phyloP scores from a whole-genome alignment of 2,888 invertebrate genomes.

The Cheilosia impressa region DNA sequence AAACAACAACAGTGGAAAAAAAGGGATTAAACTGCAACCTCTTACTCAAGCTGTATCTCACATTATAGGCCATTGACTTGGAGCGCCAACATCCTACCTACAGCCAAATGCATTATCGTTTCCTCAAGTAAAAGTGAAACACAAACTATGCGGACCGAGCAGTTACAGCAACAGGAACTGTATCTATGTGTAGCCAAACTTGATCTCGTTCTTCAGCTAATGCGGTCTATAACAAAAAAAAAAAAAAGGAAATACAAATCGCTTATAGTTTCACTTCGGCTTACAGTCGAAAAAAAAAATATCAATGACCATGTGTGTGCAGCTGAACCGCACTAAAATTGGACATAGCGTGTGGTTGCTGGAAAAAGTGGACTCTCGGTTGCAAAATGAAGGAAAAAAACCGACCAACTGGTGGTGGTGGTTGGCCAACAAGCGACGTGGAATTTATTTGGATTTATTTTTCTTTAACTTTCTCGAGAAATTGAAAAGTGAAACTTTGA shows the following conservation, averaged over 20 bases:
- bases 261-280: conserved; percentile 59
- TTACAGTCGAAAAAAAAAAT: conserved; percentile 11
- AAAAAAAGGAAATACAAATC: background rate
- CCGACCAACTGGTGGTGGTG: background rate
- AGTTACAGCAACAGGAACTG: conserved; percentile 46
- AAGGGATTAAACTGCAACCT: conserved; percentile 13
- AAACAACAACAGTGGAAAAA: background rate
- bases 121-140: conserved; percentile 63
- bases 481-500: conserved; percentile 64
- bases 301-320: conserved; percentile 63
- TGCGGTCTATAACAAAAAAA: conserved; percentile 42
- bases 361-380: conserved; percentile 34
- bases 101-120: conserved; percentile 1
- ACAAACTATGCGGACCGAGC: conserved; percentile 21
- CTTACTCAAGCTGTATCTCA: conserved; percentile 40
- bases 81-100: conserved; percentile 27
- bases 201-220: conserved; percentile 68
- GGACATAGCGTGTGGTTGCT: conserved; percentile 51
- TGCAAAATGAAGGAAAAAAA: background rate
- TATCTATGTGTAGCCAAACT: conserved; percentile 41
- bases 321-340: conserved; percentile 47
- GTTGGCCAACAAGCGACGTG: conserved; percentile 1
- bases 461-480: conserved; percentile 58
- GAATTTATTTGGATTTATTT: conserved; percentile 49
- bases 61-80: conserved; percentile 59